A percentile compares a stretch with the other conserved stretches of the same genome.
Conservation (phyloP, 2,888 invertebrate species). For the Macrostomum cliftonense region DNA sequence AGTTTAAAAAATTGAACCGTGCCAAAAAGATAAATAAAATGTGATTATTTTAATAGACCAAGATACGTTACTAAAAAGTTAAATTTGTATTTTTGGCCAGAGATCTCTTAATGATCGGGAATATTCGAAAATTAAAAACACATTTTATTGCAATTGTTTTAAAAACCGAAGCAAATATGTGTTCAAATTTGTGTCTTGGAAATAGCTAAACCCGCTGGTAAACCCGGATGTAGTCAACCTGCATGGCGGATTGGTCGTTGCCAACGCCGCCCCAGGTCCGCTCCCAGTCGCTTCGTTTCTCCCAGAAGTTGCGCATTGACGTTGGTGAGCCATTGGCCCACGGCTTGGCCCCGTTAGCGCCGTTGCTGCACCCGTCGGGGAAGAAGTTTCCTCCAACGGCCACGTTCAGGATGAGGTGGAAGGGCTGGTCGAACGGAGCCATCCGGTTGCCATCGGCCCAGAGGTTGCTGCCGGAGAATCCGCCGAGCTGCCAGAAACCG, state of each 20-base stretch:
- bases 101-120: too few relatives aligned
- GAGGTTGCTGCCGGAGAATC: conserved; percentile 28
- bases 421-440: conserved; percentile 42
- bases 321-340: conserved; percentile 10
- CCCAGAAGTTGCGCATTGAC: conserved; percentile 10
- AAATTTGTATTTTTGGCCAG: too few relatives aligned
- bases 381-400: conserved; percentile 57
- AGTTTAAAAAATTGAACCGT: too few relatives aligned
- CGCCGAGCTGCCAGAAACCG: conserved; percentile 42
- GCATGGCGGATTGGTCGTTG: conserved; percentile 40
- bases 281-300: conserved; percentile 1
- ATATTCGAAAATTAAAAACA: too few relatives aligned
- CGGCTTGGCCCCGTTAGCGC: conserved; percentile 21
- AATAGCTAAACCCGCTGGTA: conserved; percentile 22
- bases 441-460: conserved; percentile 20
- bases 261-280: conserved; percentile 45
- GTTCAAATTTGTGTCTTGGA: too few relatives aligned
- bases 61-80: too few relatives aligned
- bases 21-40: too few relatives aligned
- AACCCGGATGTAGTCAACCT: conserved; percentile 48
- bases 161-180: too few relatives aligned
- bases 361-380: conserved; percentile 40
- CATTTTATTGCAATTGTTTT: too few relatives aligned
- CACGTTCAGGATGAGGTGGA: conserved; percentile 56
- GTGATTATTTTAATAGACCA: too few relatives aligned